These are phyloP conservation scores for Cataglyphis hispanica DNA, from an alignment of 1,140 invertebrate genomes.

Conservation along the genomic window DNA sequence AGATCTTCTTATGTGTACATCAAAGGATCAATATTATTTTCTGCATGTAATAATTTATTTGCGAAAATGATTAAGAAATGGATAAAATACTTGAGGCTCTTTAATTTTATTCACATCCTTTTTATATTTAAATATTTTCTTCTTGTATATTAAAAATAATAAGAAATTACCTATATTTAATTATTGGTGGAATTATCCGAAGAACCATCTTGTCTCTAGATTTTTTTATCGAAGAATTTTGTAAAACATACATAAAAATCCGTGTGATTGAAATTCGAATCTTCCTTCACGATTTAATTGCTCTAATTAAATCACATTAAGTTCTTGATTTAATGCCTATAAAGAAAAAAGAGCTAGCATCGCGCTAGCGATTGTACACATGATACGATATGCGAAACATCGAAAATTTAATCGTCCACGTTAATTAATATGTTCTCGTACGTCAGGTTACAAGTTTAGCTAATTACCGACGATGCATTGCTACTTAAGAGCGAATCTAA, in stretches of 20 bases:
- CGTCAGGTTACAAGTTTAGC: slow-evolving; percentile 1
- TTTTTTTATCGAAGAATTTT: not conserved
- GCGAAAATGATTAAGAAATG: not conserved
- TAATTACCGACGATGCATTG: slow-evolving; percentile 45
- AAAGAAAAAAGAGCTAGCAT: not conserved
- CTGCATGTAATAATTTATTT: not conserved
- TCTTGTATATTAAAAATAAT: slow-evolving; percentile 7
- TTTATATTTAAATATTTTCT: not conserved
- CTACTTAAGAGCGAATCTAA: slow-evolving; percentile 23
- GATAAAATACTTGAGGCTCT: not conserved
- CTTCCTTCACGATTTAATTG: not conserved
- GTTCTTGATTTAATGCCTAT: not conserved
- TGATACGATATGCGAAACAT: not conserved
- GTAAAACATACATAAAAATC: no score
- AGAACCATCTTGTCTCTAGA: not conserved
- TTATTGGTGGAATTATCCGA: not conserved
- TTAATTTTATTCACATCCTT: not conserved
- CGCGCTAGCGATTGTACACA: not conserved
- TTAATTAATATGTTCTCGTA: slow-evolving; percentile 13
- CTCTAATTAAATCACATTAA: not conserved
- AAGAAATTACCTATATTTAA: not conserved
- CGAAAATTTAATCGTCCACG: slow-evolving; percentile 55
- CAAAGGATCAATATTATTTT: not conserved
- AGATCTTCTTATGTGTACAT: not conserved
- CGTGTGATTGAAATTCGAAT: not conserved